Conservation (phyloP, 2,888 invertebrate genomes). For the Epsilonema sp. region DNA sequence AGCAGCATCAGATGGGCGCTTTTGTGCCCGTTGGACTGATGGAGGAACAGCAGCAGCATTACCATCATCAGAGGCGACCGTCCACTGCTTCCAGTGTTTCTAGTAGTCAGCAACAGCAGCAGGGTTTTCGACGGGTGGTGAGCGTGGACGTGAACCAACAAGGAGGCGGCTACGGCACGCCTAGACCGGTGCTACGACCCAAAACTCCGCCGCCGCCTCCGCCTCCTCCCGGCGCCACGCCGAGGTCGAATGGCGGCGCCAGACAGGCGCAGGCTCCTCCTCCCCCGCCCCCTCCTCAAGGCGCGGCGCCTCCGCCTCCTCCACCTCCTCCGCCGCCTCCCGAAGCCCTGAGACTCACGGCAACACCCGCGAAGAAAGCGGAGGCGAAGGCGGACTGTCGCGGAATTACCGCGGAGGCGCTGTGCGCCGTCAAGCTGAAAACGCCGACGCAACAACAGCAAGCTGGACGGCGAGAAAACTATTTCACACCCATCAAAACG, state of each 20-base stretch:
- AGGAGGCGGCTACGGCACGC: slow-evolving; percentile 10
- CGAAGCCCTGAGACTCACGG: slow-evolving; percentile 10
- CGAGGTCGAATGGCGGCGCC: not conserved
- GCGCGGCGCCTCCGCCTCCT: slow-evolving; percentile 28
- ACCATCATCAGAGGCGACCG: no score
- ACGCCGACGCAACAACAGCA: no score
- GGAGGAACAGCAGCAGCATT: no score
- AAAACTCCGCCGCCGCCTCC: slow-evolving; percentile 54
- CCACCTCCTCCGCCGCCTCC: slow-evolving; percentile 18
- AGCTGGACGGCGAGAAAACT: no score
- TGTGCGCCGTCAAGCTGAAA: slow-evolving; percentile 6
- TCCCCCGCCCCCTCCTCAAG: slow-evolving; percentile 28
- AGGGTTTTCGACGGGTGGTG: not conserved
- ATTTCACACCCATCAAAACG: no score
- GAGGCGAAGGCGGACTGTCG: slow-evolving; percentile 10
- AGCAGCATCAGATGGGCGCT: not conserved
- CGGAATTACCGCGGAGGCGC: slow-evolving; percentile 14
- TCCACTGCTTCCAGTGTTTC: not conserved
- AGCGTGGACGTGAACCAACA: not conserved
- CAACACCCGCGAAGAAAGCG: not conserved
- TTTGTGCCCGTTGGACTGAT: not conserved
- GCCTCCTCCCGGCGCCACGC: slow-evolving; percentile 46
- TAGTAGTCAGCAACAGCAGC: not conserved
- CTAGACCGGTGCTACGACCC: slow-evolving; percentile 15
- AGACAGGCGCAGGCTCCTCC: slow-evolving; percentile 12